Percentiles rank a stretch among this genome's conserved stretches.
Evolutionary conservation across 2,888 invertebrate species (phyloP).

Genomic region (Geophilus truncorum): DNA sequence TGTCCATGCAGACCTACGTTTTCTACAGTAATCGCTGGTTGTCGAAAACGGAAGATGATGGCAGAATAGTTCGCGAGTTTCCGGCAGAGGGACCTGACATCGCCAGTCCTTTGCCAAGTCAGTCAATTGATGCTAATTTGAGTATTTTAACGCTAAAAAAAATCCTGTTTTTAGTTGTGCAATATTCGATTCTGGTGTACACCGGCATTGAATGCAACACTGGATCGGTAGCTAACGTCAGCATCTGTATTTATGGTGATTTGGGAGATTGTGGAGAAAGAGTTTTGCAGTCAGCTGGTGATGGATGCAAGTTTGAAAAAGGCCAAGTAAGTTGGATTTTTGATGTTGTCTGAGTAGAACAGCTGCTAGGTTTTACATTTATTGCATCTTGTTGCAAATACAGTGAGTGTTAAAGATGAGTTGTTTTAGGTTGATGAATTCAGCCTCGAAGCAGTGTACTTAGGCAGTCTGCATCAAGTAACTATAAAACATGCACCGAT

Average conservation of each 20-base stretch:
- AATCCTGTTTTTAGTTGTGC: neutral
- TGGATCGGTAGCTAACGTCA: neutral
- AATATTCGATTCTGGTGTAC: neutral
- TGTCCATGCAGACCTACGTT: neutral
- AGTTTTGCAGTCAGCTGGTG: neutral
- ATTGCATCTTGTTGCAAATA: no score
- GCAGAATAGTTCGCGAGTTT: neutral
- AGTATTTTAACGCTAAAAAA: neutral
- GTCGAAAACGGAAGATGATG: neutral
- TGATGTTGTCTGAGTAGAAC: no score
- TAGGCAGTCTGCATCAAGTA: neutral
- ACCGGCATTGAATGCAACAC: neutral
- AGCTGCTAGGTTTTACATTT: no score
- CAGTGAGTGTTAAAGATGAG: no score
- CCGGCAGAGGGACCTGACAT: neutral
- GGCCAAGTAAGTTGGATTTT: neutral
- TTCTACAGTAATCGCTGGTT: constrained; percentile 3
- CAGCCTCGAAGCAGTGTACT: neutral
- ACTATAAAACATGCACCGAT: neutral
- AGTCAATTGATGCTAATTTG: neutral
- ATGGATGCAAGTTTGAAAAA: neutral
- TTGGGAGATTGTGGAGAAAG: constrained; percentile 14
- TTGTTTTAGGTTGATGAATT: constrained; percentile 23
- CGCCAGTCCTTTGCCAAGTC: neutral
- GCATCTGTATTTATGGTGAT: constrained; percentile 24